Evolutionary conservation across 2,888 invertebrate genomes (phyloP).

Genomic region (Chrysodeixis includens): DNA sequence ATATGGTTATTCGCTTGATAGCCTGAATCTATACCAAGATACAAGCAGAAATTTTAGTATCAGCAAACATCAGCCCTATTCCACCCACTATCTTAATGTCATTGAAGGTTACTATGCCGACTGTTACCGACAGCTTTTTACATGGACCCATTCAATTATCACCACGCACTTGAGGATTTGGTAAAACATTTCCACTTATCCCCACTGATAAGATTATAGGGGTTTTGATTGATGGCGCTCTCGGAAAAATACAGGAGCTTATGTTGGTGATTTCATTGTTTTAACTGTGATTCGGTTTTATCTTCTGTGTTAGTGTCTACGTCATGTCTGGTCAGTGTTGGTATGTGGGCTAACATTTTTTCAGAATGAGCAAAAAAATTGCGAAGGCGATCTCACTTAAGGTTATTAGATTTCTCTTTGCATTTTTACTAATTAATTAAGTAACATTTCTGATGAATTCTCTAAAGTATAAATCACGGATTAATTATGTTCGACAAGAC

Average conservation of each 20-base stretch:
- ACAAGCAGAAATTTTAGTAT: neutral
- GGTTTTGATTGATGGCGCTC: slow-evolving; percentile 51
- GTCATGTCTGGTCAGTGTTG: neutral
- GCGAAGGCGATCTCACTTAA: no score
- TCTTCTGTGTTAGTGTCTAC: slow-evolving; percentile 20
- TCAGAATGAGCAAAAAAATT: no score
- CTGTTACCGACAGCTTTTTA: slow-evolving; percentile 7
- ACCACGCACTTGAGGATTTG: slow-evolving; percentile 38
- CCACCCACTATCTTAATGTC: neutral
- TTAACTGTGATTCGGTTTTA: slow-evolving; percentile 31
- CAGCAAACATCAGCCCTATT: neutral
- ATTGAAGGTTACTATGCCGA: neutral
- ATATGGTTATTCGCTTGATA: neutral
- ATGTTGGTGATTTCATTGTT: slow-evolving; percentile 18
- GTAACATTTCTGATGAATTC: neutral
- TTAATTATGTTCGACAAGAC: neutral
- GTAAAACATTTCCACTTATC: slow-evolving; percentile 46
- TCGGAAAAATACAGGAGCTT: slow-evolving; percentile 38
- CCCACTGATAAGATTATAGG: slow-evolving; percentile 45
- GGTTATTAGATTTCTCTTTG: no score
- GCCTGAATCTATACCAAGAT: neutral
- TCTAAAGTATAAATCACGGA: neutral
- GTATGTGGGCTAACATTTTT: no score
- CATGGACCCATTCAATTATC: slow-evolving; percentile 21
- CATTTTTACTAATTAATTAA: no score